These are phyloP conservation scores for Aegithalos caudatus DNA, from an alignment of 2,113 vertebrate genomes.

Conservation along the genomic window DNA sequence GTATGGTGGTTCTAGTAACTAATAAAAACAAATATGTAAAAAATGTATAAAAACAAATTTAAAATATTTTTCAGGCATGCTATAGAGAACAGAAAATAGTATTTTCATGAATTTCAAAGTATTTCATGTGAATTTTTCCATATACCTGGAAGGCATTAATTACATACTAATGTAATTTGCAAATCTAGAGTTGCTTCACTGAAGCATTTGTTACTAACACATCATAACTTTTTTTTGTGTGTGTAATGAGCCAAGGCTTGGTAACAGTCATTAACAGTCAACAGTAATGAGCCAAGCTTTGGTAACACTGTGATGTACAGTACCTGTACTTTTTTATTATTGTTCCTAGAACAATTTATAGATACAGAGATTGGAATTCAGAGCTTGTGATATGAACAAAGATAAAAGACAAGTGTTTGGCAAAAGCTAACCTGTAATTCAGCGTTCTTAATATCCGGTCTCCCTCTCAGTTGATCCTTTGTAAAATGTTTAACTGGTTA, in stretches of 20 bases:
- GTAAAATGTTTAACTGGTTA: not conserved
- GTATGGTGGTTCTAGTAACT: not conserved
- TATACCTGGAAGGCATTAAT: not conserved
- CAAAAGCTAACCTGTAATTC: not conserved
- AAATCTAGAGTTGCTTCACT: too few species aligned
- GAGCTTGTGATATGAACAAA: not conserved
- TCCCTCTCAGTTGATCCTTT: not conserved
- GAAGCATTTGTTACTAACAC: too few species aligned
- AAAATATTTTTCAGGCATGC: not conserved
- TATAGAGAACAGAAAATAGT: not conserved
- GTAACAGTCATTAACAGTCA: too few species aligned
- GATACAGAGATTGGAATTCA: not conserved
- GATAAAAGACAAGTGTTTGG: not conserved
- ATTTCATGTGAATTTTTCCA: not conserved
- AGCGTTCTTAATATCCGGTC: not conserved
- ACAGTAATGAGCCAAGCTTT: too few species aligned
- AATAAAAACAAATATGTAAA: not conserved
- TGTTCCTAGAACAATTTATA: not conserved
- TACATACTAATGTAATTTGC: too few species aligned
- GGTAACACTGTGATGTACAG: not conserved
- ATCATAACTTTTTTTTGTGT: too few species aligned
- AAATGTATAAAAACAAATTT: not conserved
- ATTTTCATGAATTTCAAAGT: not conserved
- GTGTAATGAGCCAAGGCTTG: too few species aligned
- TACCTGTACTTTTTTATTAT: not conserved